Evolutionary conservation across 2,113 vertebrate species (phyloP).

Genomic region (Calonectris borealis): DNA sequence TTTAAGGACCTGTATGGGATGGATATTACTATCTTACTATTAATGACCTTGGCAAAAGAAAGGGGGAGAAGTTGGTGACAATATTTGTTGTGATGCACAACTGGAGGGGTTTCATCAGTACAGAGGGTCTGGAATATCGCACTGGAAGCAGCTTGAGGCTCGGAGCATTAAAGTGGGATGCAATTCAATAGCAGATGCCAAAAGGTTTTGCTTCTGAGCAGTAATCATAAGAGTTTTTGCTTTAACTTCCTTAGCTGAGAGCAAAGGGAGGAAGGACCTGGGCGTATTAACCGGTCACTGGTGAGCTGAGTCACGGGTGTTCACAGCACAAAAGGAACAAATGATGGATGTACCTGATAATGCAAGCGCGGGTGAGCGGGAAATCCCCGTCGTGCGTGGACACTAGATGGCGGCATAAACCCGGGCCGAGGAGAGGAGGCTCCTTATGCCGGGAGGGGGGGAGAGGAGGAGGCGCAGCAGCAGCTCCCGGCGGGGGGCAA

Average conservation of each 20-base stretch:
- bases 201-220: not conserved
- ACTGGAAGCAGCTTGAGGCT: not conserved
- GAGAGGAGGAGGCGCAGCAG: too few relatives aligned
- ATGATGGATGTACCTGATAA: accelerated
- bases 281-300: not conserved
- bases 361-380: not conserved
- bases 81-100: accelerated
- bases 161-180: accelerated
- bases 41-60: not conserved
- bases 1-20: not conserved
- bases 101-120: not conserved
- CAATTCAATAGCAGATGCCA: accelerated
- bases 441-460: not conserved
- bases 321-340: accelerated
- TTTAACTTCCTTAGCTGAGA: not conserved
- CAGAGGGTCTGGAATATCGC: not conserved
- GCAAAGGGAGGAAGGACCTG: not conserved
- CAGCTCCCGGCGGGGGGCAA: not conserved
- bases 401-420: constrained; percentile 27
- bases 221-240: not conserved
- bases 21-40: accelerated
- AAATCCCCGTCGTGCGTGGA: not conserved
- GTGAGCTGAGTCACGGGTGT: not conserved
- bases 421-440: not conserved
- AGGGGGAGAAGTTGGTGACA: not conserved